These are phyloP conservation scores for Aptenodytes forsteri DNA, from an alignment of 2,113 vertebrate species.

Conservation along the genomic window DNA sequence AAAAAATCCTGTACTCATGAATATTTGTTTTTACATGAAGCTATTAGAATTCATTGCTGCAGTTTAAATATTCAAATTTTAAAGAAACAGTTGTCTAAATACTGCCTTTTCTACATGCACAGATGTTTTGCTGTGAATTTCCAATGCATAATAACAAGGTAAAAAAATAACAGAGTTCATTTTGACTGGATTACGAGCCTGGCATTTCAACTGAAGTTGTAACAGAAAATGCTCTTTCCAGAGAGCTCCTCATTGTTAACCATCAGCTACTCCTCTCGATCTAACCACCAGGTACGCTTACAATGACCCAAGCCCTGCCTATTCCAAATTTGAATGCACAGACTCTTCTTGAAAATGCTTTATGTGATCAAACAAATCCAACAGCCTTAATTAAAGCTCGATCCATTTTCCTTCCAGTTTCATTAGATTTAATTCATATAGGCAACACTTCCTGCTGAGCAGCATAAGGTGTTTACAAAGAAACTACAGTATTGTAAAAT, in stretches of 20 bases:
- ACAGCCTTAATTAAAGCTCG: conserved; percentile 14
- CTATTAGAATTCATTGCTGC: conserved; percentile 50
- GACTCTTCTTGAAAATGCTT: not conserved
- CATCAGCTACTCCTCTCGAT: not conserved
- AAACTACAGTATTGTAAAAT: conserved; percentile 43
- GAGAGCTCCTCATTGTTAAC: not conserved
- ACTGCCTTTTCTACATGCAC: conserved; percentile 51
- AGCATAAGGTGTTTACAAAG: conserved; percentile 59
- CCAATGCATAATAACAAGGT: conserved; percentile 22
- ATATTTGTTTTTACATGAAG: conserved; percentile 57
- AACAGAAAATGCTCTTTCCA: conserved; percentile 28
- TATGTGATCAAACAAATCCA: conserved; percentile 12
- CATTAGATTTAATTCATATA: conserved; percentile 43
- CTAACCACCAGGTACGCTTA: not conserved
- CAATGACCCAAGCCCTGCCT: not conserved
- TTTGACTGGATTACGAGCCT: not conserved
- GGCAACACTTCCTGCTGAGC: conserved; percentile 26
- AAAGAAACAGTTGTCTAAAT: conserved; percentile 60
- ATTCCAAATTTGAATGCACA: not conserved
- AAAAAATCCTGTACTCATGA: conserved; percentile 30
- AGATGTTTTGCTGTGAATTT: conserved; percentile 58
- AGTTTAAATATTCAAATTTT: conserved; percentile 60
- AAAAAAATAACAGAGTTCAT: not conserved
- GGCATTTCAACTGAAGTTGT: not conserved
- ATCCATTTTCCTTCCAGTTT: conserved; percentile 23